phyloP scores from a whole-genome alignment of 2,797 vertebrate genomes.

The Tragelaphus eurycerus region DNA sequence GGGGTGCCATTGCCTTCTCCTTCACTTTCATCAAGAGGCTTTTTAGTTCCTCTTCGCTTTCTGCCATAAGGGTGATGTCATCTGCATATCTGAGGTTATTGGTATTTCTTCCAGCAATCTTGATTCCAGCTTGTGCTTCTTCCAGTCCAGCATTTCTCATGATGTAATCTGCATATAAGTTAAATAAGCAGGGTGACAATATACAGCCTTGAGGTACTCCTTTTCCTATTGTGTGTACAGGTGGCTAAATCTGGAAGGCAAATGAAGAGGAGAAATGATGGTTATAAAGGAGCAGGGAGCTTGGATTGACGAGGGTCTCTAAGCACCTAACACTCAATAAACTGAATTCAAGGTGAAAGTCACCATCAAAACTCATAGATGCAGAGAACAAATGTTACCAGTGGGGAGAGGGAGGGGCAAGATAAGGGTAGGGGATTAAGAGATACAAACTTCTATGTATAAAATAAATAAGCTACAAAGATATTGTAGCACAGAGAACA shows the following conservation, averaged over 20 bases:
- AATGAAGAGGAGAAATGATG: background rate
- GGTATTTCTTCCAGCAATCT: no score
- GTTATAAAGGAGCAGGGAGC: background rate
- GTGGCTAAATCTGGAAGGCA: background rate
- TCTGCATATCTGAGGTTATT: no score
- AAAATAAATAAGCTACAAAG: background rate
- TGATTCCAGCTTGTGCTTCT: no score
- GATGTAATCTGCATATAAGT: no score
- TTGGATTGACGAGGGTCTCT: accelerated
- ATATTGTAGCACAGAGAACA: background rate
- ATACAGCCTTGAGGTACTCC: no score
- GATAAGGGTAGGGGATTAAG: background rate
- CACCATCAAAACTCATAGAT: background rate
- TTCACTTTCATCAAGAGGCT: no score
- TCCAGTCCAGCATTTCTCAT: no score
- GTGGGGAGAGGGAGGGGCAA: background rate
- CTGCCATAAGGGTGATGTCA: no score
- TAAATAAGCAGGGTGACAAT: no score
- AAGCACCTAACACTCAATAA: background rate
- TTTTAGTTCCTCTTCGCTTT: no score
- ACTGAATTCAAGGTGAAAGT: background rate
- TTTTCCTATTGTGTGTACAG: no score
- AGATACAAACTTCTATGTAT: accelerated
- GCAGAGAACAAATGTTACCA: background rate
- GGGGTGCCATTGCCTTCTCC: no score